phyloP scores from a whole-genome alignment of 2,888 invertebrate genomes.

The Nebria salina region DNA sequence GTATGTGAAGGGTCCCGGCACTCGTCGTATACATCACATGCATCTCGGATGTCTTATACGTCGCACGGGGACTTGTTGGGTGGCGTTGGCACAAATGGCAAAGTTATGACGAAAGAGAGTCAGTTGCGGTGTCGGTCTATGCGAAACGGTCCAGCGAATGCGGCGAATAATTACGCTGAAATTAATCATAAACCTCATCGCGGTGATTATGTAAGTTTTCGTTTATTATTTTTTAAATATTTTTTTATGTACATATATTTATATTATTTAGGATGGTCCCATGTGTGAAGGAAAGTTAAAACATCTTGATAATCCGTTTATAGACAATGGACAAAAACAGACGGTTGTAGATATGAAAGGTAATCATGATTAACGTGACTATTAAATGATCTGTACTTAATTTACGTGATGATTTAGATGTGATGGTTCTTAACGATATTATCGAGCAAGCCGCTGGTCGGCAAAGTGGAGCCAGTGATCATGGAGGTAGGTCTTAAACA shows the following conservation, averaged over 20 bases:
- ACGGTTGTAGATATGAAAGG: constrained; percentile 91
- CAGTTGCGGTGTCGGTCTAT: constrained; percentile 80
- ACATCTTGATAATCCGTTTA: constrained; percentile 91
- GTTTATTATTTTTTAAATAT: too few relatives aligned
- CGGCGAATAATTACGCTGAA: constrained; percentile 69
- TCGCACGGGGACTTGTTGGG: constrained; percentile 92
- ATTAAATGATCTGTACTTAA: neutral
- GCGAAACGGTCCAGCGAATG: constrained; percentile 70
- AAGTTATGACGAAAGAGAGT: constrained; percentile 85
- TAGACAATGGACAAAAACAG: constrained; percentile 86
- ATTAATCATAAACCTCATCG: constrained; percentile 73
- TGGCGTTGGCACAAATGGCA: constrained; percentile 69
- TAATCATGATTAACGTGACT: constrained; percentile 46
- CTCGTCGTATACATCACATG: constrained; percentile 95
- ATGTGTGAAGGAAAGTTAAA: constrained; percentile 86
- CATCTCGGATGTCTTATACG: constrained; percentile 91
- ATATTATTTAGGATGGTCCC: constrained; percentile 75
- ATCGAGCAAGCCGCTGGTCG: constrained; percentile 94
- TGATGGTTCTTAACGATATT: constrained; percentile 96
- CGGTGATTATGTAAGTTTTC: constrained; percentile 73
- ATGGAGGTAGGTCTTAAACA: constrained; percentile 78
- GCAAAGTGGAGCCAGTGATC: constrained; percentile 86
- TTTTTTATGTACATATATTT: constrained; percentile 7
- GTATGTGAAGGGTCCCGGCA: constrained; percentile 79
- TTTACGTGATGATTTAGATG: constrained; percentile 73